Conservation (phyloP, 2,888 invertebrate species). For the Atherix ibis region DNA sequence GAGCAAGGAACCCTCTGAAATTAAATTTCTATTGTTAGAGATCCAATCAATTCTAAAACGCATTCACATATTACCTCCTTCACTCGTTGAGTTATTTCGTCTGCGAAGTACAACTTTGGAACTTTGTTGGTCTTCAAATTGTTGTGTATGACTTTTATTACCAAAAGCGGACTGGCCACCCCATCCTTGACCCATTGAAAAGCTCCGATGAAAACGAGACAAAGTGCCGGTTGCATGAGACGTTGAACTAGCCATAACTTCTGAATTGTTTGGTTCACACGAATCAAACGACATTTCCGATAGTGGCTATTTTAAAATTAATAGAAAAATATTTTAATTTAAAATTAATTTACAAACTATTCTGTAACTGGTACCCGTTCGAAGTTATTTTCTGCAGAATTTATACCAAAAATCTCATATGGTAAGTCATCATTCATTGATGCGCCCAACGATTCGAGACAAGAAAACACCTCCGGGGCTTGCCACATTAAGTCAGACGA, state of each 20-base stretch:
- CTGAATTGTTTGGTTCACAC: constrained; percentile 28
- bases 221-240: constrained; percentile 18
- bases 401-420: constrained; percentile 30
- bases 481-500: constrained; percentile 31
- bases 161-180: constrained; percentile 10
- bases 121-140: constrained; percentile 16
- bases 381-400: constrained; percentile 25
- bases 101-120: constrained; percentile 38
- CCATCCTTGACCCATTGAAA: constrained; percentile 65
- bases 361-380: constrained; percentile 20
- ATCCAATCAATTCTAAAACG: background rate
- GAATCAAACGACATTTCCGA: constrained; percentile 33
- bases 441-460: constrained; percentile 28
- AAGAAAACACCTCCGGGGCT: constrained; percentile 31
- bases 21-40: background rate
- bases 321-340: background rate
- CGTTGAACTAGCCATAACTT: constrained; percentile 21
- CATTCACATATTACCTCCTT: constrained; percentile 21
- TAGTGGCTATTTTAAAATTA: too few species aligned
- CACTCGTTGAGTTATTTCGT: constrained; percentile 55
- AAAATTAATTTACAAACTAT: background rate
- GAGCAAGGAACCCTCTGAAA: constrained; percentile 33
- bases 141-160: constrained; percentile 5
- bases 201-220: constrained; percentile 58
- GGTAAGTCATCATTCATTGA: constrained; percentile 28